Evolutionary conservation across 1,140 invertebrate genomes (phyloP), one percentile per base, ranked within the genome.

Genomic region (Heliconius congener): DNA sequence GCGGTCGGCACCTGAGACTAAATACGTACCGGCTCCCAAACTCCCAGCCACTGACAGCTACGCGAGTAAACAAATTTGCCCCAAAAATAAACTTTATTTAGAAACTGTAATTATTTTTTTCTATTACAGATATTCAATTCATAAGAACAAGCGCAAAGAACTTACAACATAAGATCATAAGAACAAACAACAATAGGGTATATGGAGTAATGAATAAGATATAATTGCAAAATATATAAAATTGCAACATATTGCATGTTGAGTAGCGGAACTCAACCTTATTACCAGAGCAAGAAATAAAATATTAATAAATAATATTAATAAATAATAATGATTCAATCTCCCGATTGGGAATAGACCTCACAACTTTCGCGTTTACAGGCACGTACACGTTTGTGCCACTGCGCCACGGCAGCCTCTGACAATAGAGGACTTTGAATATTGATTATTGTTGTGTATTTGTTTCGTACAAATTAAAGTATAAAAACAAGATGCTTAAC

Each of bases 1-100:
- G n/a, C 57, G n/a, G 60, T 88, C 85, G 85, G 85, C 85, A 89
- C 87, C 85, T 85, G 83, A 81, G 79, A 87, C 85, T 88, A 90
- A 90, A 90, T 85, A 83, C 84, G 82, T 86, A 86, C 81, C 77
- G 83, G 87, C 84, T 86, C 79, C 73, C 76, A 79, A 81, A 78
- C 78, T 70, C 81, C 76, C 81, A 77, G 83, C 75, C 83, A 85
- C 83, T 84, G 85, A 87, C 84, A 85, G 84, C 87, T 78, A 81
- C 76, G 73, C 79, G 75, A 80, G 84, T 89, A 89, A 89, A 89
- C 86, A 89, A 88, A 79, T 81, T 76, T 84, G 83, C 82, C 84
- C 80, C 84, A 85, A 87, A 85, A 83, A 81, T 73, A 78, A 60
- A 78, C 52, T 78, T 78, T 76, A 81, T 81, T 81, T 78, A 81